Evolutionary conservation across 1,140 invertebrate genomes (phyloP).

Genomic region (Bombyx mori): DNA sequence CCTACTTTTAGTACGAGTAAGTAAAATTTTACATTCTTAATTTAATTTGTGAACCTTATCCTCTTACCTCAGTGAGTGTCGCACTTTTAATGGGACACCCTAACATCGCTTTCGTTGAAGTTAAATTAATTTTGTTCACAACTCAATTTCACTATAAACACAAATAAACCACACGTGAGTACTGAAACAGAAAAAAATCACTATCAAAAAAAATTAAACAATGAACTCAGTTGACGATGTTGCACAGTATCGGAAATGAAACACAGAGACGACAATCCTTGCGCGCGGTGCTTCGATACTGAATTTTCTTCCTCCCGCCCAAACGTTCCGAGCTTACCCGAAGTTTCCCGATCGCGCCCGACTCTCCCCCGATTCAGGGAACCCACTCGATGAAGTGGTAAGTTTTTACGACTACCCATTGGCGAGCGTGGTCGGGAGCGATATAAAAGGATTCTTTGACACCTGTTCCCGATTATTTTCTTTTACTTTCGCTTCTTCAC

Average conservation of each 20-base stretch:
- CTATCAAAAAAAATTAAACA: conserved; percentile 7
- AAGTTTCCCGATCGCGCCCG: conserved; percentile 28
- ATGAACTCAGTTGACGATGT: conserved; percentile 33
- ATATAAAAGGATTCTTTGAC: conserved; percentile 52
- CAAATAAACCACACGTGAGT: conserved; percentile 3
- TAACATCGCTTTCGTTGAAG: conserved; percentile 45
- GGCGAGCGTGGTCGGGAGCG: conserved; percentile 41
- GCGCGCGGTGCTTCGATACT: conserved; percentile 31
- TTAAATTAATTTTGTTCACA: conserved; percentile 51
- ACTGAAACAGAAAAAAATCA: conserved; percentile 3
- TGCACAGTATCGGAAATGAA: conserved; percentile 23
- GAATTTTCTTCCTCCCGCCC: conserved; percentile 43
- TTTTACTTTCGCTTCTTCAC: conserved; percentile 10
- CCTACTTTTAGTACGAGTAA: not conserved
- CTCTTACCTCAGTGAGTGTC: conserved; percentile 51
- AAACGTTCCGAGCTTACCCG: conserved; percentile 33
- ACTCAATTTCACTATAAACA: conserved; percentile 37
- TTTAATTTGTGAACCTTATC: conserved; percentile 13
- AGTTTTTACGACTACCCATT: conserved; percentile 62
- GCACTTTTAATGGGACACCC: conserved; percentile 35
- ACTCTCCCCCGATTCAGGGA: conserved; percentile 43
- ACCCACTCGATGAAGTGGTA: conserved; percentile 67
- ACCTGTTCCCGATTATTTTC: conserved; percentile 35
- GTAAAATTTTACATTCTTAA: not conserved
- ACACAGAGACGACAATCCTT: conserved; percentile 27